Evolutionary conservation across 2,888 invertebrate genomes (phyloP).

Genomic region (Synergus japonicus): DNA sequence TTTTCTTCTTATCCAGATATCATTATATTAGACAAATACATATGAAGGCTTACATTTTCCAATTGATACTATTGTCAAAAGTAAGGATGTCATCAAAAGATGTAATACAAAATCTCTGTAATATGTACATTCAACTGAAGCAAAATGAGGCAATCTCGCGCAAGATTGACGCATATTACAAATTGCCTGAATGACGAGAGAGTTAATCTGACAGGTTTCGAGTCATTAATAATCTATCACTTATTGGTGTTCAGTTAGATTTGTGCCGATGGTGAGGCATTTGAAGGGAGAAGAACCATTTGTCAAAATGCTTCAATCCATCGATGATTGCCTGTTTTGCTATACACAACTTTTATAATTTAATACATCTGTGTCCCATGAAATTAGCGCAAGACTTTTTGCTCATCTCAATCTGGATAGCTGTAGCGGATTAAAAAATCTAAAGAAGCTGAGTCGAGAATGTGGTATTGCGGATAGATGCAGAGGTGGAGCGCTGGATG

Average conservation of each 20-base stretch:
- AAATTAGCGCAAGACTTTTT: not conserved
- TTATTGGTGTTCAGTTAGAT: slow-evolving; percentile 23
- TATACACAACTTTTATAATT: slow-evolving; percentile 23
- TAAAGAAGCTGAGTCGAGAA: slow-evolving; percentile 7
- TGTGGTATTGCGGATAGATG: slow-evolving; percentile 62
- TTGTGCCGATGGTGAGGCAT: not conserved
- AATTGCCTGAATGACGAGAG: slow-evolving; percentile 11
- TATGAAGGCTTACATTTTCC: no score
- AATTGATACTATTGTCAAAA: no score
- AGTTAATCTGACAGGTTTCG: slow-evolving; percentile 19
- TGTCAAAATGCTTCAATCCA: slow-evolving; percentile 7
- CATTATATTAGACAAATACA: no score
- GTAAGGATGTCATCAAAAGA: not conserved
- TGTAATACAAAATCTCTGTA: not conserved
- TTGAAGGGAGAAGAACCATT: slow-evolving; percentile 22
- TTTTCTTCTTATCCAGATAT: not conserved
- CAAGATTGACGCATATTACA: not conserved
- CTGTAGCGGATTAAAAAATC: not conserved
- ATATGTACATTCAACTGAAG: not conserved
- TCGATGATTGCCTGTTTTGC: slow-evolving; percentile 24
- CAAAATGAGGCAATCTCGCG: not conserved
- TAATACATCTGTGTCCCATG: not conserved
- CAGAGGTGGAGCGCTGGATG: slow-evolving; percentile 60
- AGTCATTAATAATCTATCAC: slow-evolving; percentile 37
- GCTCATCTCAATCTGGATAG: not conserved